Evolutionary conservation across 2,113 vertebrate species (phyloP).

Genomic region (Sardina pilchardus): DNA sequence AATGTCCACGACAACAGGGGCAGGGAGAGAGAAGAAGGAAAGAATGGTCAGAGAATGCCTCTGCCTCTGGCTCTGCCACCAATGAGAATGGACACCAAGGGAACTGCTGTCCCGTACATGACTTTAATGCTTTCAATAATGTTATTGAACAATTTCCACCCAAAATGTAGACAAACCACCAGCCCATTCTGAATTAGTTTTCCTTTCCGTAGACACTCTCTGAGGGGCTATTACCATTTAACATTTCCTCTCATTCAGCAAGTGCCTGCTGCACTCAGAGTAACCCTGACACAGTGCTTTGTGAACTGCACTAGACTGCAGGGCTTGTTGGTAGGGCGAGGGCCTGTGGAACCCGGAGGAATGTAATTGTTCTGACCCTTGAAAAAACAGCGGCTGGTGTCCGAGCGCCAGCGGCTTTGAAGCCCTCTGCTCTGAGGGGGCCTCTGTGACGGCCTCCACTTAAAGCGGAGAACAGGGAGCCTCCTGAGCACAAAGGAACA

Average conservation of each 20-base stretch:
- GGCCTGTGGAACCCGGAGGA: background rate
- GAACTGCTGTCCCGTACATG: too few species aligned
- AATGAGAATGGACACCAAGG: background rate
- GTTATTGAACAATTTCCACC: too few species aligned
- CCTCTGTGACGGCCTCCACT: slow-evolving; percentile 31
- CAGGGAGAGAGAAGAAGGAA: slow-evolving; percentile 21
- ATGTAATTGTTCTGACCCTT: slow-evolving; percentile 12
- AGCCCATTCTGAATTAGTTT: too few species aligned
- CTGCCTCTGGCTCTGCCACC: background rate
- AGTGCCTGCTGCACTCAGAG: background rate
- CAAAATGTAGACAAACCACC: too few species aligned
- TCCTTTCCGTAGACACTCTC: too few species aligned
- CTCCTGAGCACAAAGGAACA: slow-evolving; percentile 41
- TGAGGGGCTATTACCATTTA: background rate
- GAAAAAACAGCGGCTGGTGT: slow-evolving; percentile 4
- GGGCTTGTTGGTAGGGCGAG: slow-evolving; percentile 37
- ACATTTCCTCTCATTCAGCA: background rate
- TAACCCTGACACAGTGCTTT: background rate
- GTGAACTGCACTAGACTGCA: slow-evolving; percentile 39
- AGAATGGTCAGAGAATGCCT: background rate
- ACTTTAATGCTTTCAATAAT: too few species aligned
- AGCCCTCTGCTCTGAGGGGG: slow-evolving; percentile 45
- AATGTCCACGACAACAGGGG: background rate
- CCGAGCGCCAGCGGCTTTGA: slow-evolving; percentile 54
- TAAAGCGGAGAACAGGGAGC: slow-evolving; percentile 20